Evolutionary conservation across 2,888 invertebrate genomes (phyloP).

Genomic region (Epinotia bilunana): DNA sequence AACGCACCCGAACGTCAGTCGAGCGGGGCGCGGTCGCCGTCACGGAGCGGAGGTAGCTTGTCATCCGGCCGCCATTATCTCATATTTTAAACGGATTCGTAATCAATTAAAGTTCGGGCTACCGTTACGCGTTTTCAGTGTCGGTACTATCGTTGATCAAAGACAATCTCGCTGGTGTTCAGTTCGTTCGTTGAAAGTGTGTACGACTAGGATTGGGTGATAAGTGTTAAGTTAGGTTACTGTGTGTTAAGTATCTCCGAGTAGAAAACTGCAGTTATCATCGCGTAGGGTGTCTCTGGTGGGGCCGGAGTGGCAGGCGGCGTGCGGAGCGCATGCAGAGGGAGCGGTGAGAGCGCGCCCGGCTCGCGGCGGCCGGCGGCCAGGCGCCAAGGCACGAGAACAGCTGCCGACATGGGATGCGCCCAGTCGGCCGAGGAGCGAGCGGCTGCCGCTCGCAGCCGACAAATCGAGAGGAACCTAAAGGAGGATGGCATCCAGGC

Average conservation of each 20-base stretch:
- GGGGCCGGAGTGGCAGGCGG: conserved; percentile 75
- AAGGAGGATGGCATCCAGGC: conserved; percentile 99
- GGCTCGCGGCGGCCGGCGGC: conserved; percentile 83
- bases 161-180: conserved; percentile 53
- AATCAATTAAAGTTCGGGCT: conserved; percentile 79
- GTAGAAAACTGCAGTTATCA: conserved; percentile 56
- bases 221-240: conserved; percentile 79
- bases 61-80: conserved; percentile 86
- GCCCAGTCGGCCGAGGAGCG: conserved; percentile 99
- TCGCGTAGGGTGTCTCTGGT: conserved; percentile 80
- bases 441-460: conserved; percentile 98
- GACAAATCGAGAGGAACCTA: conserved; percentile 98
- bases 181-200: conserved; percentile 47
- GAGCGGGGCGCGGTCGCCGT: conserved; percentile 86
- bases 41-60: conserved; percentile 84
- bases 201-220: conserved; percentile 59
- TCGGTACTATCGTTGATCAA: conserved; percentile 62
- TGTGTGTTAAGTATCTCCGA: conserved; percentile 67
- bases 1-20: conserved; percentile 82
- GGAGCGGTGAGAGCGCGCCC: conserved; percentile 86
- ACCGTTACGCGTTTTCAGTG: conserved; percentile 71
- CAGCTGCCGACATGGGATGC: conserved; percentile 95
- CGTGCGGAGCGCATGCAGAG: conserved; percentile 81
- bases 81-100: conserved; percentile 83
- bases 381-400: conserved; percentile 79